Conservation (phyloP, 2,888 invertebrate genomes). For the Tiphia femorata region DNA sequence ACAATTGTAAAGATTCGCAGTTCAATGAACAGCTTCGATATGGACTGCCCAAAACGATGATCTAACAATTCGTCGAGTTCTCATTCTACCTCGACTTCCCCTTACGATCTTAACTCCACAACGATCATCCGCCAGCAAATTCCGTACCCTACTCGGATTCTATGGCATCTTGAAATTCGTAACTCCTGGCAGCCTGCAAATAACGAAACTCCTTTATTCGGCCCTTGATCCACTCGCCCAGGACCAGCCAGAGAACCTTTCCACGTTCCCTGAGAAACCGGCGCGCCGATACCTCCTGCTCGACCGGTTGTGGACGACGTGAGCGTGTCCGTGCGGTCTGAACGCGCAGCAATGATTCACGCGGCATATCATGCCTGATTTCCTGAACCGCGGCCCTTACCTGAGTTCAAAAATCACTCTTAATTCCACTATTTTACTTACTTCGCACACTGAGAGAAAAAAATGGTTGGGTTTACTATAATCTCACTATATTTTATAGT, state of each 20-base stretch:
- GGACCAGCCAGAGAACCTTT: conserved; percentile 39
- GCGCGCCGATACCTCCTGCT: conserved; percentile 34
- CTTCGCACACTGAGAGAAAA: too few relatives aligned
- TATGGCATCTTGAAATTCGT: conserved; percentile 6
- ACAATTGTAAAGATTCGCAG: too few relatives aligned
- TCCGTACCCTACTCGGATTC: conserved; percentile 11
- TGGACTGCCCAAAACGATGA: too few relatives aligned
- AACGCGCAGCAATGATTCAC: conserved; percentile 40
- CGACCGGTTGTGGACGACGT: conserved; percentile 36
- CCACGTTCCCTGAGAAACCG: conserved; percentile 42
- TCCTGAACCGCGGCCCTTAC: conserved; percentile 40
- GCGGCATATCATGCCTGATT: conserved; percentile 46
- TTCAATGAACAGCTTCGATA: too few relatives aligned
- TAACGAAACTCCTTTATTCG: conserved; percentile 30
- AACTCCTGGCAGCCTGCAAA: conserved; percentile 19
- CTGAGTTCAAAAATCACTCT: too few relatives aligned
- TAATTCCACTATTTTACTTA: too few relatives aligned
- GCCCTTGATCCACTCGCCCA: conserved; percentile 40
- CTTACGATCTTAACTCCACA: too few relatives aligned
- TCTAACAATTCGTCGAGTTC: neutral
- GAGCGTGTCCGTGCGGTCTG: conserved; percentile 23
- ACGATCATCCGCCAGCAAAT: too few relatives aligned
- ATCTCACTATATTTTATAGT: too few relatives aligned
- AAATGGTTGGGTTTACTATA: too few relatives aligned
- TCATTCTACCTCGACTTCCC: too few relatives aligned